Percentiles rank a stretch among this genome's conserved stretches.
phyloP scores from a whole-genome alignment of 2,113 vertebrate species.

The Calidris pugnax region DNA sequence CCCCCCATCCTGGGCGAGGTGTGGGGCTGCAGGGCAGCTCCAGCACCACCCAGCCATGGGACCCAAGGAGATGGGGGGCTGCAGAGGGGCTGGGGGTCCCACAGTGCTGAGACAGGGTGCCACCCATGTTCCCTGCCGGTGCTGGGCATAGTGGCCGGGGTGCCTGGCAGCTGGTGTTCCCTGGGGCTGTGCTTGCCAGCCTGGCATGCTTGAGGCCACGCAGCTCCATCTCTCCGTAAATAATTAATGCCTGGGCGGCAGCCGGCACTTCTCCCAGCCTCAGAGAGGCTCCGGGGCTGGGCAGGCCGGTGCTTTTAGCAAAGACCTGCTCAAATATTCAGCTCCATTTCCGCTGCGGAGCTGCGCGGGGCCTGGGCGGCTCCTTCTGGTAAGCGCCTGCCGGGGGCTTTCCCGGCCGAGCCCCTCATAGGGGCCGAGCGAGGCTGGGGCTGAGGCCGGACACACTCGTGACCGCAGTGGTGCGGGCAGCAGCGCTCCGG shows the following conservation, averaged over 20 bases:
- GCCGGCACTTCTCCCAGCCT: background rate
- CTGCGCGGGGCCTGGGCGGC: background rate
- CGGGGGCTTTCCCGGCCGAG: conserved; percentile 10
- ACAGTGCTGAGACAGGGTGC: background rate
- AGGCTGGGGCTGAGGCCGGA: background rate
- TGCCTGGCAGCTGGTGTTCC: background rate
- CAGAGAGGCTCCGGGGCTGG: background rate
- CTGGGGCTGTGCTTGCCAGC: background rate
- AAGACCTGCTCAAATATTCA: conserved; percentile 49
- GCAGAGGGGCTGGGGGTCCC: background rate
- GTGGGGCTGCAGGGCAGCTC: background rate
- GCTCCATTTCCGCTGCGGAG: conserved; percentile 50
- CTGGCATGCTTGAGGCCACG: background rate
- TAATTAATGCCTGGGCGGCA: conserved; percentile 51
- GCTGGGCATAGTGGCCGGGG: background rate
- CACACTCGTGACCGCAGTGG: background rate
- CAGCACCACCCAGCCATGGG: rapidly evolving
- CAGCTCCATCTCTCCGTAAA: conserved; percentile 13
- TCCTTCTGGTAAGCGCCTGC: conserved; percentile 41
- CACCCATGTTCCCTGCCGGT: background rate
- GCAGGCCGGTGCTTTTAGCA: conserved; percentile 42
- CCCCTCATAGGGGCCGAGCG: background rate
- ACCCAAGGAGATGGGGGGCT: background rate
- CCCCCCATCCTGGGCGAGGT: background rate
- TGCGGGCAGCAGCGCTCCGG: background rate